These are phyloP conservation scores for Potorous gilbertii DNA, from an alignment of 2,797 vertebrate species.

Conservation along the genomic window DNA sequence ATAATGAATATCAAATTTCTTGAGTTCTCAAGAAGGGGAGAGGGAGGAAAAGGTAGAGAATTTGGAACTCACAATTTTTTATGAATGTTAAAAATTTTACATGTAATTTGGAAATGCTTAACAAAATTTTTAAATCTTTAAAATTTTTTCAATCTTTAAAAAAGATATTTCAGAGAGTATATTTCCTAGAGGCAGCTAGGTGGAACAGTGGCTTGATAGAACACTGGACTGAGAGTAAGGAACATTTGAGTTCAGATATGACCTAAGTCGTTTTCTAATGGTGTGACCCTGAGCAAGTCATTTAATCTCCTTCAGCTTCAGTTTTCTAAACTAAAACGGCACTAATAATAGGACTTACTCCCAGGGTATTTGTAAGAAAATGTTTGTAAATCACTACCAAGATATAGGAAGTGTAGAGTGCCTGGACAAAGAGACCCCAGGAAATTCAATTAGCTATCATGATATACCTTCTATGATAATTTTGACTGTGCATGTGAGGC, in stretches of 20 bases:
- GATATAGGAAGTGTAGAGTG: not conserved
- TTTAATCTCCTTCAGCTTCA: not conserved
- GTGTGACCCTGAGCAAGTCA: not conserved
- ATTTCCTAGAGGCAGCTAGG: not conserved
- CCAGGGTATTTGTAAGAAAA: not conserved
- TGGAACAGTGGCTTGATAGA: not conserved
- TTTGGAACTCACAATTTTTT: too few species aligned
- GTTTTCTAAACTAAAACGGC: not conserved
- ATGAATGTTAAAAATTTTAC: too few species aligned
- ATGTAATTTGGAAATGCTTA: too few species aligned
- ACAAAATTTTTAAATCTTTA: too few species aligned
- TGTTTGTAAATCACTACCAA: not conserved
- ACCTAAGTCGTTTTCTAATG: not conserved
- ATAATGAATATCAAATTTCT: too few species aligned
- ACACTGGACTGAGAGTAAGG: not conserved
- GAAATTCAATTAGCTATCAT: not conserved
- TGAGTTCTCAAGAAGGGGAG: too few species aligned
- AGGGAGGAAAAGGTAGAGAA: too few species aligned
- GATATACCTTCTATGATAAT: not conserved
- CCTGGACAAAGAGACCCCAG: not conserved
- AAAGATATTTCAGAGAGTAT: not conserved
- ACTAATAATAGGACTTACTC: not conserved
- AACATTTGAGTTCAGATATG: not conserved
- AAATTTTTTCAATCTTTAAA: too few species aligned
- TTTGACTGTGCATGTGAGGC: not conserved